Percentiles rank a stretch among this genome's conserved stretches.
These are phyloP conservation scores for Drosophila novamexicana DNA, from an alignment of 1,140 invertebrate genomes.

Conservation along the genomic window DNA sequence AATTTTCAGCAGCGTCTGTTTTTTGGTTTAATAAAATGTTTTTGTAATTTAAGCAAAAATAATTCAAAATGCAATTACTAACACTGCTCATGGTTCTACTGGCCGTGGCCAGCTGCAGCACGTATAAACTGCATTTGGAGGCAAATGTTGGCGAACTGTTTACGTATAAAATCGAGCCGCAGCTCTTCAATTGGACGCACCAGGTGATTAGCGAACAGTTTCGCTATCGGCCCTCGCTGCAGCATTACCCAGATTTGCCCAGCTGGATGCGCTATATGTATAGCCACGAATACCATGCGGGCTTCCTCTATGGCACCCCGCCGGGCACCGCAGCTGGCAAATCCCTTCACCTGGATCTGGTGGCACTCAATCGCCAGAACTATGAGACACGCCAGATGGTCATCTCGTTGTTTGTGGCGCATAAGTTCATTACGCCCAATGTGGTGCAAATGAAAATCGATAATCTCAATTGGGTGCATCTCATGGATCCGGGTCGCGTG, in stretches of 20 bases:
- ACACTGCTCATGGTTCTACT: slow-evolving; percentile 31
- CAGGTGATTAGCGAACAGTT: slow-evolving; percentile 85
- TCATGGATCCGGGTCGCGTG: slow-evolving; percentile 85
- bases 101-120: slow-evolving; percentile 1
- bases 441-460: slow-evolving; percentile 95
- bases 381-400: slow-evolving; percentile 90
- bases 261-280: slow-evolving; percentile 93
- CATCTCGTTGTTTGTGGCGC: slow-evolving; percentile 87
- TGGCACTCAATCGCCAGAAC: slow-evolving; percentile 90
- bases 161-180: slow-evolving; percentile 87
- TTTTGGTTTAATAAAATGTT: slow-evolving; percentile 49
- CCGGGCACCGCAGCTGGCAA: slow-evolving; percentile 86
- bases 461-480: slow-evolving; percentile 89
- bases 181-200: slow-evolving; percentile 89
- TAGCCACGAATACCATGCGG: slow-evolving; percentile 89
- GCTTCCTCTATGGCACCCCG: slow-evolving; percentile 92
- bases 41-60: slow-evolving; percentile 2
- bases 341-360: slow-evolving; percentile 88
- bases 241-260: slow-evolving; percentile 89
- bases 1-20: slow-evolving; percentile 50
- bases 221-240: slow-evolving; percentile 74
- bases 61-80: slow-evolving; percentile 47
- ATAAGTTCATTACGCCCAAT: slow-evolving; percentile 89
- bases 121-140: slow-evolving; percentile 42
- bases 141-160: slow-evolving; percentile 88